These are phyloP conservation scores for Linepithema humile DNA, from an alignment of 1,140 invertebrate genomes.

Conservation along the genomic window DNA sequence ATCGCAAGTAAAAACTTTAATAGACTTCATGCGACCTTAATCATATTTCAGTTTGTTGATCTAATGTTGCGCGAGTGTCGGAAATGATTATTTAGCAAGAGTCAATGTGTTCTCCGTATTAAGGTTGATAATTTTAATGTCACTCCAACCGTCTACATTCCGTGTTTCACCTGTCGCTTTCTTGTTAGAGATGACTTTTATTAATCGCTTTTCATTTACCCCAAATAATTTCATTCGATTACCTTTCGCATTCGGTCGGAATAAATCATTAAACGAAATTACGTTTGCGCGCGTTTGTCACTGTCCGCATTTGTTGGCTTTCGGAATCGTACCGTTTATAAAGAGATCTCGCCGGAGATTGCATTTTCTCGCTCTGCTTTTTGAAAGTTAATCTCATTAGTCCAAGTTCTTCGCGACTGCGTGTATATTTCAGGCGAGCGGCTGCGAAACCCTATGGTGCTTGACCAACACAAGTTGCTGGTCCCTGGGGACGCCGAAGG, in stretches of 20 bases:
- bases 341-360: background rate
- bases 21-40: background rate
- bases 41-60: background rate
- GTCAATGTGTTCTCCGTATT: background rate
- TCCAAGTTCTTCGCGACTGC: background rate
- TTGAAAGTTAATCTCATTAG: slow-evolving; percentile 32
- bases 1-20: slow-evolving; percentile 59
- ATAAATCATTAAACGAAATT: background rate
- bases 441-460: slow-evolving; percentile 87
- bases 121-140: background rate
- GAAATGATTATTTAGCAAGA: slow-evolving; percentile 2
- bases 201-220: slow-evolving; percentile 1
- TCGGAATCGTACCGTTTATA: background rate
- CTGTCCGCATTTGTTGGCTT: background rate
- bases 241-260: background rate
- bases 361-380: background rate
- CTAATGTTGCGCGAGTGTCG: background rate
- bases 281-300: background rate
- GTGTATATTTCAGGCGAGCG: slow-evolving; percentile 56
- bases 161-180: background rate
- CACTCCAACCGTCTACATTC: background rate
- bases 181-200: background rate
- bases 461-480: slow-evolving; percentile 41
- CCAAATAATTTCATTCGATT: background rate
- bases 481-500: slow-evolving; percentile 84